Conservation (phyloP, 1,140 invertebrate species). For the Aradophagus sp. region DNA sequence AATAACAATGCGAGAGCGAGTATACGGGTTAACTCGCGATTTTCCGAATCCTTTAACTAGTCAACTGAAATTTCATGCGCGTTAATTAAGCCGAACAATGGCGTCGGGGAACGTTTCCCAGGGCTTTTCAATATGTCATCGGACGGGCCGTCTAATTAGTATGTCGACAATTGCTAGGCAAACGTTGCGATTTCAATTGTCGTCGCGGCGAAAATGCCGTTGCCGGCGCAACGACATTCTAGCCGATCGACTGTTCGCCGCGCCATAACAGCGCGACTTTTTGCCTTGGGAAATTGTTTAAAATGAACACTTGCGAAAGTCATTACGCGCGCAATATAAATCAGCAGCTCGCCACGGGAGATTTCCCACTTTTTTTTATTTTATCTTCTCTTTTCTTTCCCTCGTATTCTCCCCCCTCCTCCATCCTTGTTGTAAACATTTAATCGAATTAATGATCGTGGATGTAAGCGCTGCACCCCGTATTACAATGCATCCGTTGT, state of each 20-base stretch:
- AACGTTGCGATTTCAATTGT: constrained; percentile 53
- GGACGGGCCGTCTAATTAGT: constrained; percentile 40
- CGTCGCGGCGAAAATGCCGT: constrained; percentile 38
- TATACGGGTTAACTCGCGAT: constrained; percentile 15
- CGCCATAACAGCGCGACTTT: constrained; percentile 44
- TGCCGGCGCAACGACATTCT: constrained; percentile 51
- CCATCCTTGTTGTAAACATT: constrained; percentile 25
- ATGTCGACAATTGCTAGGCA: constrained; percentile 41
- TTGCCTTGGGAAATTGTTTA: constrained; percentile 55
- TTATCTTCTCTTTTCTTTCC: too few species aligned
- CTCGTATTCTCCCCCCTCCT: too few species aligned
- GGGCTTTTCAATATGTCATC: constrained; percentile 40
- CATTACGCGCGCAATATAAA: constrained; percentile 40
- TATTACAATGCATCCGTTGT: too few species aligned
- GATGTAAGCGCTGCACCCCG: constrained; percentile 26
- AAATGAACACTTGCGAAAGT: constrained; percentile 56
- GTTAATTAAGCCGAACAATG: constrained; percentile 36
- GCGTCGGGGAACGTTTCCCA: constrained; percentile 28
- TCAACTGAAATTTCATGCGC: constrained; percentile 11
- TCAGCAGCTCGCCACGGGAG: constrained; percentile 29
- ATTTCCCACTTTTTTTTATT: constrained; percentile 49
- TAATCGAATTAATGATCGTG: constrained; percentile 43
- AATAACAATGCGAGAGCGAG: too few species aligned
- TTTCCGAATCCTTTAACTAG: constrained; percentile 12
- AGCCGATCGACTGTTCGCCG: constrained; percentile 41